phyloP scores from a whole-genome alignment of 2,113 vertebrate genomes.

The Otis tarda region DNA sequence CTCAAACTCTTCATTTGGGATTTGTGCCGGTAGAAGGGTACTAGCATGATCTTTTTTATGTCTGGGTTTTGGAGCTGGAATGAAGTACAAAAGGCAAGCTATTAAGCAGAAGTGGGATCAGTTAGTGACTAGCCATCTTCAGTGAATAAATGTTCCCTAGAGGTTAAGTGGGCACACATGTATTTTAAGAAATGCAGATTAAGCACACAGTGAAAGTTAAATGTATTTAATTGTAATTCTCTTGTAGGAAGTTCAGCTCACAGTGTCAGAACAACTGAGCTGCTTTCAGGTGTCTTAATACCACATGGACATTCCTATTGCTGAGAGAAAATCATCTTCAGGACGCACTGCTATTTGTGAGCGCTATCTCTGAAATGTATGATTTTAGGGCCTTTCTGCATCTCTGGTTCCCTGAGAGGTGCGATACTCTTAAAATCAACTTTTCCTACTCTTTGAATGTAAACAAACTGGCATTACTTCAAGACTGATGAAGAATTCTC shows the following conservation, averaged over 20 bases:
- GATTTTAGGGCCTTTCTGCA: not conserved
- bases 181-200: not conserved
- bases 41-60: not conserved
- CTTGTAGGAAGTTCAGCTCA: not conserved
- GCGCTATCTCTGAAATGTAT: not conserved
- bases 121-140: not conserved
- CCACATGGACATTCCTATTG: not conserved
- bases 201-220: not conserved
- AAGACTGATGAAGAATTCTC: not conserved
- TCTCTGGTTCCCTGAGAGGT: not conserved
- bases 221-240: not conserved
- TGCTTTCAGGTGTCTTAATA: not conserved
- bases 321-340: not conserved
- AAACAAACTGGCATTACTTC: not conserved
- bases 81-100: not conserved
- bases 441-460: not conserved
- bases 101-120: not conserved
- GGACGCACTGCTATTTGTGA: not conserved
- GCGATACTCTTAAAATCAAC: not conserved
- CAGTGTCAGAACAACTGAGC: not conserved
- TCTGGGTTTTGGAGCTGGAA: not conserved
- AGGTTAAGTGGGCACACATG: not conserved
- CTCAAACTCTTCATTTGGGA: not conserved
- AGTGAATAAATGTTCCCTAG: not conserved
- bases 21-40: not conserved